Evolutionary conservation across 2,888 invertebrate genomes (phyloP).

Genomic region (Elgonia sp.): DNA sequence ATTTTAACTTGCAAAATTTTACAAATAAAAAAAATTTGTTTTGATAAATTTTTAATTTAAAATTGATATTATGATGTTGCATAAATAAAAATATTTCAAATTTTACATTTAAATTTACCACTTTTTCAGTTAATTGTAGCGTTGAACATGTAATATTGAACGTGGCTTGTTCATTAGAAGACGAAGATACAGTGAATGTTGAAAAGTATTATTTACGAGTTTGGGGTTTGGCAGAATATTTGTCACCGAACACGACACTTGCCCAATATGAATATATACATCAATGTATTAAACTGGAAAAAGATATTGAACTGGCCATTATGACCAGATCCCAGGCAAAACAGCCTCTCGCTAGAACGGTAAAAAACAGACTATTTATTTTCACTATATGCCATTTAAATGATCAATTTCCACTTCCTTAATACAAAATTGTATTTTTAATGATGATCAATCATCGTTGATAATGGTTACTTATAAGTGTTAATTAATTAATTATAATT

Average conservation of each 20-base stretch:
- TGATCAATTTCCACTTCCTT: too few species aligned
- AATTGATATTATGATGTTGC: too few species aligned
- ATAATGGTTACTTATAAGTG: too few species aligned
- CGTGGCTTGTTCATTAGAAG: conserved; percentile 93
- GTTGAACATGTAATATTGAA: conserved; percentile 95
- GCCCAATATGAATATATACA: conserved; percentile 97
- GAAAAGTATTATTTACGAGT: conserved; percentile 91
- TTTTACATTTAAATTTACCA: too few species aligned
- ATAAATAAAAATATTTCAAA: too few species aligned
- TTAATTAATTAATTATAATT: neutral
- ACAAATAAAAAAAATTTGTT: too few species aligned
- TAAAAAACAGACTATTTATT: conserved; percentile 83
- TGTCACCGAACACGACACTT: conserved; percentile 93
- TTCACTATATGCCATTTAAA: neutral
- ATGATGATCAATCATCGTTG: too few species aligned
- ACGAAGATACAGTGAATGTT: conserved; percentile 90
- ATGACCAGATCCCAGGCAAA: conserved; percentile 89
- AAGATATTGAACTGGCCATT: conserved; percentile 92
- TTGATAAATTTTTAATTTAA: too few species aligned
- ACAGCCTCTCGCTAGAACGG: conserved; percentile 92
- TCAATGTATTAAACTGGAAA: conserved; percentile 96
- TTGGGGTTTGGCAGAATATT: conserved; percentile 95
- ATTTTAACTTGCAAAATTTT: too few species aligned
- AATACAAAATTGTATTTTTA: neutral
- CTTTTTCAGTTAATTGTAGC: conserved; percentile 92